Evolutionary conservation across 30 jellyfish, hydroid and myxozoan genomes (phyloP).

Genomic region (Mastigias papua): DNA sequence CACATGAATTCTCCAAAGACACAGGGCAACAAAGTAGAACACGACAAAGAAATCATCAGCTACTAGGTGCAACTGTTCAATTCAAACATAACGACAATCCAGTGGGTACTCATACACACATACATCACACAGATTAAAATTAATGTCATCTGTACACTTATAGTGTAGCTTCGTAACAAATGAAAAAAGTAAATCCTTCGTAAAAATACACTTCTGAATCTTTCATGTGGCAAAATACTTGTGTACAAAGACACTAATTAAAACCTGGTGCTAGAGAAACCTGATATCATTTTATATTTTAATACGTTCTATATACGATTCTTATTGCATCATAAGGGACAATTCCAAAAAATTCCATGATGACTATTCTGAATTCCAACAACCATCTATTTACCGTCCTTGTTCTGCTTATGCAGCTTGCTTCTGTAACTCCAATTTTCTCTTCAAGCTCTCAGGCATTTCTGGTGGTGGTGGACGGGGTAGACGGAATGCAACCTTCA

Average conservation of each 20-base stretch:
- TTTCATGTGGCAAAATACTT: not conserved
- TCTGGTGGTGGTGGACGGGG: constrained; percentile 99
- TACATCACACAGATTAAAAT: not conserved
- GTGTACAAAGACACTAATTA: not conserved
- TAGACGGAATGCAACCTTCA: constrained; percentile 94
- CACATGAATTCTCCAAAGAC: no score
- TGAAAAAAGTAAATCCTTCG: no score
- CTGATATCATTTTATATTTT: not conserved
- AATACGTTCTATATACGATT: not conserved
- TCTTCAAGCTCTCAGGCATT: constrained; percentile 98
- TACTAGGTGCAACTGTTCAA: not conserved
- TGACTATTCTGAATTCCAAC: not conserved
- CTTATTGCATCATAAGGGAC: not conserved
- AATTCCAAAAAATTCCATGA: constrained; percentile 23
- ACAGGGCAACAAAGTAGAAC: no score
- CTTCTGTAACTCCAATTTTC: constrained; percentile 73
- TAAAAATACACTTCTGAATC: not conserved
- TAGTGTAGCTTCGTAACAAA: not conserved
- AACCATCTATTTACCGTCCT: not conserved
- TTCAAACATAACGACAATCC: constrained; percentile 37
- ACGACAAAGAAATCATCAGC: not conserved
- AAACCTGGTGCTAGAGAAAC: not conserved
- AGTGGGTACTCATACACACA: constrained; percentile 18
- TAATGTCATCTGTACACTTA: not conserved
- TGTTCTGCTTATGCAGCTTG: not conserved